Evolutionary conservation across 2,113 vertebrate genomes (phyloP).

Genomic region (Gasterosteus nipponicus): DNA sequence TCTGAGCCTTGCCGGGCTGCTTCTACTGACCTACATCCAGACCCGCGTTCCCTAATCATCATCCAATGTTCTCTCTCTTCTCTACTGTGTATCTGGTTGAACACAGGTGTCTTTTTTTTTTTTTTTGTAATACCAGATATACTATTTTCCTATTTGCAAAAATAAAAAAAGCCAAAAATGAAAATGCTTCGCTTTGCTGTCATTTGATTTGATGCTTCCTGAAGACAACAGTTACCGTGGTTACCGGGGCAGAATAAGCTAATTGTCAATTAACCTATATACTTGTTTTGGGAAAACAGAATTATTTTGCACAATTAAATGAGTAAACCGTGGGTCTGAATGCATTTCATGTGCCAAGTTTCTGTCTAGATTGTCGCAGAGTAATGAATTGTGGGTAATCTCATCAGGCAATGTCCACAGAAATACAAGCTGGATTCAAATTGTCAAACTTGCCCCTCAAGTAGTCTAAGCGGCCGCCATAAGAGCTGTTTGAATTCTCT

Average conservation of each 20-base stretch:
- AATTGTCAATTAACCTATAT: no score
- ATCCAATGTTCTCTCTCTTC: conserved; percentile 26
- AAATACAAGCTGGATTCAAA: no score
- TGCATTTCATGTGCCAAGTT: no score
- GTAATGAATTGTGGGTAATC: no score
- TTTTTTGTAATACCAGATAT: conserved; percentile 78
- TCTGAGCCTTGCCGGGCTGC: conserved; percentile 74
- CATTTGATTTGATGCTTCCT: background rate
- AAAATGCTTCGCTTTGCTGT: conserved; percentile 10
- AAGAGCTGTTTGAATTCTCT: no score
- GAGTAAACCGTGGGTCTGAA: no score
- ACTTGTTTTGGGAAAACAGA: no score
- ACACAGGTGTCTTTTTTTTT: conserved; percentile 49
- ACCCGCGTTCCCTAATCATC: conserved; percentile 59
- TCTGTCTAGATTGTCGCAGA: no score
- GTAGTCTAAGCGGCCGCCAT: no score
- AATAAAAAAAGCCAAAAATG: conserved; percentile 59
- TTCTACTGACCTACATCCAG: conserved; percentile 77
- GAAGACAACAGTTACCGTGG: background rate
- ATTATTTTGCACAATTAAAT: no score
- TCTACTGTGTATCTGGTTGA: conserved; percentile 58
- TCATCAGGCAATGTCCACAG: no score
- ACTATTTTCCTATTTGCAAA: conserved; percentile 84
- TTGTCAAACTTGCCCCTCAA: no score
- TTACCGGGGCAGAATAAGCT: background rate